Conservation (phyloP, 2,113 vertebrate genomes). For the Periophthalmodon schlosseri region DNA sequence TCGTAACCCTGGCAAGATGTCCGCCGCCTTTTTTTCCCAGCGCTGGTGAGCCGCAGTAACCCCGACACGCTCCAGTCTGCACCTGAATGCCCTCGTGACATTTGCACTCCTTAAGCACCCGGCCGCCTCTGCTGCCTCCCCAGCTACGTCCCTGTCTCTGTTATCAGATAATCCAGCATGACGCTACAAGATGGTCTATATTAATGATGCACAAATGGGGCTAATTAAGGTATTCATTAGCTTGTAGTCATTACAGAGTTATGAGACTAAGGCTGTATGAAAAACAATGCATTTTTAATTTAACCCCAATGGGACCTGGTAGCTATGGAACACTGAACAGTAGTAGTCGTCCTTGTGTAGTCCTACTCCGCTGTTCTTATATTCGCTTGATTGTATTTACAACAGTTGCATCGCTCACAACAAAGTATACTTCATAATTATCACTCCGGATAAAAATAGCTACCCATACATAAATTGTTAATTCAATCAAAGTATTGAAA, state of each 20-base stretch:
- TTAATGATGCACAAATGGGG: neutral
- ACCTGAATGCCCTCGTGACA: slow-evolving; percentile 50
- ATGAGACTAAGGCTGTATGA: neutral
- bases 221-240: slow-evolving; percentile 6
- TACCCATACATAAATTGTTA: no score
- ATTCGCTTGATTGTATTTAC: neutral
- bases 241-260: slow-evolving; percentile 7
- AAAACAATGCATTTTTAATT: neutral
- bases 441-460: no score
- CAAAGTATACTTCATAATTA: no score
- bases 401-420: no score
- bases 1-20: slow-evolving; percentile 70
- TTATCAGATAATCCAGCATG: neutral
- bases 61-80: slow-evolving; percentile 25
- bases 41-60: slow-evolving; percentile 37
- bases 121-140: neutral
- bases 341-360: no score
- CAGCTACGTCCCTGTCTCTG: neutral
- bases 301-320: neutral
- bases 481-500: no score
- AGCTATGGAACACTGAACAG: neutral
- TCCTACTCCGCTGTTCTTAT: neutral
- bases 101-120: slow-evolving; percentile 18
- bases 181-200: neutral
- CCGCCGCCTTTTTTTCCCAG: slow-evolving; percentile 57